Conservation (phyloP, 2,113 vertebrate genomes). For the Sebastes fasciatus region DNA sequence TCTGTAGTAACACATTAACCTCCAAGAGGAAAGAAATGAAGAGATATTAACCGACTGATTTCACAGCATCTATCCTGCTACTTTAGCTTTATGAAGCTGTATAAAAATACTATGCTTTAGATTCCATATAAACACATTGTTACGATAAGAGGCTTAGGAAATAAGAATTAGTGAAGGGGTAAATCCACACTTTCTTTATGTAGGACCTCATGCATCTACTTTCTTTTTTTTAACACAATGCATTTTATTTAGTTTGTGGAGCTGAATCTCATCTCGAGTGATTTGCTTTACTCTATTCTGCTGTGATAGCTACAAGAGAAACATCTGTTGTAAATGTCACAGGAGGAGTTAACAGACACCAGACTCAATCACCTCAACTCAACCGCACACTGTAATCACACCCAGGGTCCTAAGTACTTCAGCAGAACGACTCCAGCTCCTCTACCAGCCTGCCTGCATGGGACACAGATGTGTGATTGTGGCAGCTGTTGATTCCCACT, state of each 20-base stretch:
- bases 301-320: slow-evolving; percentile 33
- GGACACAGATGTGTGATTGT: slow-evolving; percentile 17
- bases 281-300: slow-evolving; percentile 25
- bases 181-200: slow-evolving; percentile 31
- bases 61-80: slow-evolving; percentile 20
- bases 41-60: slow-evolving; percentile 46
- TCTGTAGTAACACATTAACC: slow-evolving; percentile 42
- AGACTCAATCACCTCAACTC: slow-evolving; percentile 58
- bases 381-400: slow-evolving; percentile 38
- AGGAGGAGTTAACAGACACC: not conserved
- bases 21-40: slow-evolving; percentile 51
- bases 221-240: slow-evolving; percentile 17
- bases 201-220: slow-evolving; percentile 49
- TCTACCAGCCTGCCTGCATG: slow-evolving; percentile 7
- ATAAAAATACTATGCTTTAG: slow-evolving; percentile 26
- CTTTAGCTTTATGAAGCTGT: slow-evolving; percentile 29
- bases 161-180: slow-evolving; percentile 59
- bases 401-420: slow-evolving; percentile 16
- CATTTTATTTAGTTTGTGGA: slow-evolving; percentile 23
- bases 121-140: slow-evolving; percentile 26
- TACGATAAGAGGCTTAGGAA: slow-evolving; percentile 39
- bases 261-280: slow-evolving; percentile 7
- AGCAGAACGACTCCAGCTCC: not conserved
- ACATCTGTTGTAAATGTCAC: slow-evolving; percentile 37
- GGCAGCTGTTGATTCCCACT: slow-evolving; percentile 35